phyloP scores from a whole-genome alignment of 2,113 vertebrate species.

The Verasper variegatus region DNA sequence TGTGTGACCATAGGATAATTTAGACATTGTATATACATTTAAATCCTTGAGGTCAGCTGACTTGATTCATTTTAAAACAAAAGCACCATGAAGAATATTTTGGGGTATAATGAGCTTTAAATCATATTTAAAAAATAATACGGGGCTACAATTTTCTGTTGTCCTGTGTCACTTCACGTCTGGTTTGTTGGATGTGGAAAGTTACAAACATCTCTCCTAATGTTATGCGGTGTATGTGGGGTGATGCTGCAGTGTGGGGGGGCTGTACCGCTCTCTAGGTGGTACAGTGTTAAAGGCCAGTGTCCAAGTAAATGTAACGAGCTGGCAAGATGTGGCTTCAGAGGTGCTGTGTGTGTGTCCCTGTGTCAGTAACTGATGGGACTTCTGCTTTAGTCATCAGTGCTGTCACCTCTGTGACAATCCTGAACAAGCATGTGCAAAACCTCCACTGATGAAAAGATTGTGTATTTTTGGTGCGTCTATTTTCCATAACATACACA shows the following conservation, averaged over 20 bases:
- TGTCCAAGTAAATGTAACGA: constrained; percentile 59
- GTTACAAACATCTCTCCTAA: not conserved
- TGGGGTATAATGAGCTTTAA: not conserved
- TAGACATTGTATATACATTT: not conserved
- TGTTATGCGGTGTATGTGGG: not conserved
- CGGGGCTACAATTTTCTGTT: not conserved
- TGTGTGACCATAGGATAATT: not conserved
- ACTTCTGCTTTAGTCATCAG: constrained; percentile 68
- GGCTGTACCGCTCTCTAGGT: constrained; percentile 39
- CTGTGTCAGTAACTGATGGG: constrained; percentile 43
- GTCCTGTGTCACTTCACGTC: not conserved
- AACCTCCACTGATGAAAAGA: not conserved
- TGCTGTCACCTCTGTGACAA: constrained; percentile 28
- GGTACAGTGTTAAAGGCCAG: constrained; percentile 58
- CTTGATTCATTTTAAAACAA: not conserved
- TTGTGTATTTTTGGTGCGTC: not conserved
- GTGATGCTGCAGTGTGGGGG: constrained; percentile 27
- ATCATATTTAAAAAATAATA: not conserved
- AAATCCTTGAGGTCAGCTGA: not conserved
- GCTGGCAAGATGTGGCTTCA: constrained; percentile 70
- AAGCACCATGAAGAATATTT: not conserved
- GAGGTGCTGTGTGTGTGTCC: constrained; percentile 56
- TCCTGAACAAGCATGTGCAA: constrained; percentile 7
- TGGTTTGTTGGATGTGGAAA: not conserved
- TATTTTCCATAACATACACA: constrained; percentile 2